Evolutionary conservation across 2,797 vertebrate genomes (phyloP).

Genomic region (Aplochiton taeniatus): DNA sequence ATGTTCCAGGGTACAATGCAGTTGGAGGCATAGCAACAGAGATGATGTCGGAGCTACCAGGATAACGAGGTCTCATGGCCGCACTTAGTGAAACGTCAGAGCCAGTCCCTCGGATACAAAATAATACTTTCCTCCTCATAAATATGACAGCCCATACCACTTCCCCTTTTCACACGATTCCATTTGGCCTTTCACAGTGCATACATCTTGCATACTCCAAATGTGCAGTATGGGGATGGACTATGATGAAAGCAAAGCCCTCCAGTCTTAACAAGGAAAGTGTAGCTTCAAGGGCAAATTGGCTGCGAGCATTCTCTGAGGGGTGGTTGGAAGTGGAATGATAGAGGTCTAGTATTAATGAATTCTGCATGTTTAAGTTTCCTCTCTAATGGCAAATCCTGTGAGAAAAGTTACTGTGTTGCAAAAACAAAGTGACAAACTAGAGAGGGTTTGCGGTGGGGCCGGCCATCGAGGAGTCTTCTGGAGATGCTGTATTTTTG

Average conservation of each 20-base stretch:
- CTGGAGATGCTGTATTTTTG: conserved; percentile 31
- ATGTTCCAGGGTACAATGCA: background rate
- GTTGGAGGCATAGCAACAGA: conserved; percentile 11
- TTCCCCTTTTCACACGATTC: conserved; percentile 46
- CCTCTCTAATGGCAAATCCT: conserved; percentile 44
- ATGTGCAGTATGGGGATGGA: conserved; percentile 51
- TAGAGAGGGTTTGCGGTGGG: conserved; percentile 42
- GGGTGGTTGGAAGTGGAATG: conserved; percentile 58
- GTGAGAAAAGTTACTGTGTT: conserved; percentile 39
- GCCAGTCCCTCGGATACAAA: conserved; percentile 29
- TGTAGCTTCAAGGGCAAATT: conserved; percentile 71
- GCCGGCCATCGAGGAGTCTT: conserved; percentile 37
- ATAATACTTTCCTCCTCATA: conserved; percentile 24
- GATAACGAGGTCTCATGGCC: conserved; percentile 13
- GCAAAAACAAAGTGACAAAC: conserved; percentile 41
- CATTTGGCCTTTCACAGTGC: conserved; percentile 53
- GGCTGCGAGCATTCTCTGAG: conserved; percentile 67
- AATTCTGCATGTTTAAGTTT: conserved; percentile 64
- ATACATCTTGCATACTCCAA: conserved; percentile 54
- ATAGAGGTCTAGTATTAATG: conserved; percentile 59
- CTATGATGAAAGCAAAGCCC: conserved; percentile 72
- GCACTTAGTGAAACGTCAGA: conserved; percentile 29
- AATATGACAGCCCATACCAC: conserved; percentile 33
- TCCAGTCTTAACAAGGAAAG: conserved; percentile 69
- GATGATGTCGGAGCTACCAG: conserved; percentile 2